Base-by-base conservation (phyloP, 2,888 invertebrate species). In the Xiphydria camelus region DNA sequence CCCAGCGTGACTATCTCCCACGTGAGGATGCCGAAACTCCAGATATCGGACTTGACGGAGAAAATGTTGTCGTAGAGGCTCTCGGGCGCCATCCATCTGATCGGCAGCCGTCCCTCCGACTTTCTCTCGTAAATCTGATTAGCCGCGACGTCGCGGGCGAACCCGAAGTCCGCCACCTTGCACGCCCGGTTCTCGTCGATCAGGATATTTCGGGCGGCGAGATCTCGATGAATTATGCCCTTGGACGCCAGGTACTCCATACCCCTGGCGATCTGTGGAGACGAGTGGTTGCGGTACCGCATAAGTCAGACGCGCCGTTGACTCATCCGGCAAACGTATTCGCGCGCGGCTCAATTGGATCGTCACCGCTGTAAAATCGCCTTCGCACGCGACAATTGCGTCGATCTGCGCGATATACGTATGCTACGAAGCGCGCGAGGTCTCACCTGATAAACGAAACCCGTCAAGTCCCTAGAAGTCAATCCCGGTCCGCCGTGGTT, bases 1-100 rank as follows among this genome's bases (percentile, higher is more conserved):
- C 95, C 95, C 10, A 96, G 81, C 0, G 96, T 95, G 6, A 95
- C 92, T 37, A 96, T 92, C 78, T 96, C 96, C 96, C 96, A 97
- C 65, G 95, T 84, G 6, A 96, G 80, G 9, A 96, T 88, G 0
- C 95, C 95, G 64, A 94, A 96, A 62, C 94, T 94, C 95, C 95
- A 96, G 32, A 95, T 90, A 72, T 96, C 96, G 1, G 94, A 93
- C 76, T 94, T 94, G 2, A 90, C 87, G 7, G 94, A 92, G 77
- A 94, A 96, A 67, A 94, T 86, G 69, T 94, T 94, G 70, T 96
- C 94, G 73, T 91, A 93, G 1, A 96, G 82, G 1, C 94, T 93
- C 68, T 96, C 96, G 0, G 94, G 93, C 0, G 95, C 93, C 95
- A 96, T 95, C 96, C 96, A 96, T 73, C 94, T 79, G 32, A 84